Conservation (phyloP, 2,113 vertebrate species). For the Neofelis nebulosa region DNA sequence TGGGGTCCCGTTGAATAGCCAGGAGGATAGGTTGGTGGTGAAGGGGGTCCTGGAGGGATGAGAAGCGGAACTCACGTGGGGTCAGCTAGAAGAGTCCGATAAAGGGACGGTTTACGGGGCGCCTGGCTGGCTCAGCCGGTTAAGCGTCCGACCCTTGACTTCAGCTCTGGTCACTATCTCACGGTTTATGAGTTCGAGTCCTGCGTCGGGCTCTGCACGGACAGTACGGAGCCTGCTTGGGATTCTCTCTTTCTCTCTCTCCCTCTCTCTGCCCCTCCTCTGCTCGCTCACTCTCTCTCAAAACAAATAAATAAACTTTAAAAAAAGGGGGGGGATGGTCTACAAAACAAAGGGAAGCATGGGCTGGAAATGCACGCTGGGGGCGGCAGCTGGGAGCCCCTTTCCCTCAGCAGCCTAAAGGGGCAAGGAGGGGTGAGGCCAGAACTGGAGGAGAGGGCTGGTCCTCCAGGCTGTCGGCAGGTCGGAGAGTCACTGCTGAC, state of each 20-base stretch:
- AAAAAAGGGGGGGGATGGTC: no score
- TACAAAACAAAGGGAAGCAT: fast-evolving
- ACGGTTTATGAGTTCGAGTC: no score
- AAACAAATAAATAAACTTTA: no score
- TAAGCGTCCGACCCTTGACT: no score
- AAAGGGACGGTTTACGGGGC: background rate
- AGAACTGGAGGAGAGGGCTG: background rate
- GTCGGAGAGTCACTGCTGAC: fast-evolving
- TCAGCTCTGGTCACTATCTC: fast-evolving
- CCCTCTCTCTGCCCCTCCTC: no score
- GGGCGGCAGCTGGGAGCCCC: no score
- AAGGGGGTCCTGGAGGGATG: no score
- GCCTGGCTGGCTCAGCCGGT: no score
- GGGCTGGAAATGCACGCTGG: fast-evolving
- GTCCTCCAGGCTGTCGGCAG: background rate
- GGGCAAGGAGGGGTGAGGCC: fast-evolving
- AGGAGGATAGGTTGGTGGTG: fast-evolving
- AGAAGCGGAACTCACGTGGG: background rate
- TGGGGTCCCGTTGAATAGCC: fast-evolving
- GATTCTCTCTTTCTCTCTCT: no score
- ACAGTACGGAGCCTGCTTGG: no score
- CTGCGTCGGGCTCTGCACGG: no score
- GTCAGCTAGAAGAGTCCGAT: fast-evolving
- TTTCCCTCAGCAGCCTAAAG: background rate
- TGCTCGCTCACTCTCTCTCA: no score